Evolutionary conservation across 2,797 vertebrate species (phyloP), one percentile per base, ranked within the genome.

Genomic region (Poecilia picta): DNA sequence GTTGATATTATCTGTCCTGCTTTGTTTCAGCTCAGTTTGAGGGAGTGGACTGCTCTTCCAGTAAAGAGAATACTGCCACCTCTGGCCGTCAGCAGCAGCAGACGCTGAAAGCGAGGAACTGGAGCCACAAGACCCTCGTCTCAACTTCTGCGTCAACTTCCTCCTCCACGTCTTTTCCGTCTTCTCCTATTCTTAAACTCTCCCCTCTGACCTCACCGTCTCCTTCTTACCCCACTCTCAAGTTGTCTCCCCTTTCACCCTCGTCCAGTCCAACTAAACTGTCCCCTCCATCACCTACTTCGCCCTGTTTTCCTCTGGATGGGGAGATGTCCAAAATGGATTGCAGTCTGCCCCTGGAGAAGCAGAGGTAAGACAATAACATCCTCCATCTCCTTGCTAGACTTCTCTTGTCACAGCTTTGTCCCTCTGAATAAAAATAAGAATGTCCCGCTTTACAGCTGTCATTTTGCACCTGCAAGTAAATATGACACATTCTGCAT

Each of bases 21-120:
- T 81, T 83, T 8, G 84, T 89, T 68, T 45, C 93, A 99, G 98
- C 96, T 92, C 98, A 99, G 95, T 98, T 99, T 55, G 97, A 99
- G 83, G 96, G 95, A 2, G 93, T 96, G 0, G 97, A 98, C 81
- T 94, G 94, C 41, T 88, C 89, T 16, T 39, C 88, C 4, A 51
- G 81, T 73, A 97, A 95, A 91, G 98, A 99, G 55, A 97, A 97
- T n/a, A 8, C 78, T 64, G 84, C 87, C 39, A 85, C 73, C 57
- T 79, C 81, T 39, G 33, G 62, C 46, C 93, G 88, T 31, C 92
- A 90, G 73, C 77, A 88, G 81, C 88, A 83, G 80, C 88, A 92
- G 93, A 84, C 95, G 92, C 13, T 95, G 96, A 91, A 92, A 15
- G 97, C 97, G 90, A 98, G 97, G 90, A 98, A 96, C 94, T 98